These are phyloP conservation scores for Xanthia togata DNA, from an alignment of 2,888 invertebrate genomes.

Conservation along the genomic window DNA sequence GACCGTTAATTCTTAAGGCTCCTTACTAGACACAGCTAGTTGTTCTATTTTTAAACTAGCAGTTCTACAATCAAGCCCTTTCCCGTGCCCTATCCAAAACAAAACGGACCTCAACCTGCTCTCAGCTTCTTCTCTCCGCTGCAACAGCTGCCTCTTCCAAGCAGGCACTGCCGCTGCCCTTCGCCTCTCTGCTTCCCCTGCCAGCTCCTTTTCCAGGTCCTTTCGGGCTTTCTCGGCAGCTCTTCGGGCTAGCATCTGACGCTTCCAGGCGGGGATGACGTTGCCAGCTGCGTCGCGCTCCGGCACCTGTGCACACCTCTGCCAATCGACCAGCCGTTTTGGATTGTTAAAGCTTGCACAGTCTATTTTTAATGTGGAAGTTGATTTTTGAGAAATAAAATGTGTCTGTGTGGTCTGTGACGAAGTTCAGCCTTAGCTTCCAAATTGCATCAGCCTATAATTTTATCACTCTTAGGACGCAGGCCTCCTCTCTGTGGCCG, in stretches of 20 bases:
- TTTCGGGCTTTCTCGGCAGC: constrained; percentile 98
- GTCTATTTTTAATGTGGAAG: constrained; percentile 35
- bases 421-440: constrained; percentile 23
- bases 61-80: not conserved
- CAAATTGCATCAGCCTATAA: no score
- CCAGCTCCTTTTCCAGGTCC: constrained; percentile 96
- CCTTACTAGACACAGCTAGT: no score
- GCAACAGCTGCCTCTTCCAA: constrained; percentile 97
- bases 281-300: constrained; percentile 97
- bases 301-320: constrained; percentile 93
- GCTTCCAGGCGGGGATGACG: constrained; percentile 97
- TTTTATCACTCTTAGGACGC: not conserved
- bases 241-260: constrained; percentile 98
- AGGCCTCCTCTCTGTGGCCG: not conserved
- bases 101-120: constrained; percentile 93
- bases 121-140: constrained; percentile 95
- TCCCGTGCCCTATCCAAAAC: constrained; percentile 42
- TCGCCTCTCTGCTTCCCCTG: constrained; percentile 95
- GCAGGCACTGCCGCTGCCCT: constrained; percentile 96
- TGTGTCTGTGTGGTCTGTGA: not conserved
- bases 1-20: not conserved
- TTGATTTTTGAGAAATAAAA: constrained; percentile 19
- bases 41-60: not conserved
- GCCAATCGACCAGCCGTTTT: constrained; percentile 83
- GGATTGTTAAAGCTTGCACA: constrained; percentile 66